Conservation (phyloP, 1,140 invertebrate species). For the Philaenus spumarius region DNA sequence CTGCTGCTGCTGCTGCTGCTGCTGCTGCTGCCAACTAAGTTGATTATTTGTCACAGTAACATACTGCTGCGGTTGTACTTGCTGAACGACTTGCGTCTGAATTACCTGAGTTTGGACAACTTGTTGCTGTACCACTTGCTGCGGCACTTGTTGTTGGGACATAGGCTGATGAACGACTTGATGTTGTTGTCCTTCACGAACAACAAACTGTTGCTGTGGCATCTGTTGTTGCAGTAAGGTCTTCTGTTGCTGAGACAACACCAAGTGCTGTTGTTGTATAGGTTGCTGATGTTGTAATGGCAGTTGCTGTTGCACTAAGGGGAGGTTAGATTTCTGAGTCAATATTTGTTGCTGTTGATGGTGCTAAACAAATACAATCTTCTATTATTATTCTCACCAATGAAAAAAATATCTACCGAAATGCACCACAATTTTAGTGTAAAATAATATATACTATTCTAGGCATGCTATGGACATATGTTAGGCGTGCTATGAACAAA, state of each 20-base stretch:
- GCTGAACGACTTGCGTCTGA: conserved; percentile 33
- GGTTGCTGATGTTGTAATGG: conserved; percentile 46
- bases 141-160: conserved; percentile 29
- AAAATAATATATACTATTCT: too few species aligned
- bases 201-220: conserved; percentile 27
- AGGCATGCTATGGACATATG: too few species aligned
- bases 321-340: conserved; percentile 33
- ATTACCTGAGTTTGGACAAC: conserved; percentile 25
- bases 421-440: too few species aligned
- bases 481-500: too few species aligned
- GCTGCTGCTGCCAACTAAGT: conserved; percentile 29
- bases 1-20: conserved; percentile 36
- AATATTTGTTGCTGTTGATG: conserved; percentile 25
- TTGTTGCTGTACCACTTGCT: conserved; percentile 36
- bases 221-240: conserved; percentile 30
- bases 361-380: conserved; percentile 41
- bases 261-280: conserved; percentile 34
- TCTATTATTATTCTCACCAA: conserved; percentile 22
- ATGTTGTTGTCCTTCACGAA: conserved; percentile 38
- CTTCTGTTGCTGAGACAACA: conserved; percentile 30
- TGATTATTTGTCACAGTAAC: conserved; percentile 9
- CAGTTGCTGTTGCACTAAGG: conserved; percentile 38
- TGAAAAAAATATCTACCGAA: too few species aligned
- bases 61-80: conserved; percentile 24
- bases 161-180: conserved; percentile 33